Evolutionary conservation across 2,113 vertebrate species (phyloP).

Genomic region (Manacus vitellinus): DNA sequence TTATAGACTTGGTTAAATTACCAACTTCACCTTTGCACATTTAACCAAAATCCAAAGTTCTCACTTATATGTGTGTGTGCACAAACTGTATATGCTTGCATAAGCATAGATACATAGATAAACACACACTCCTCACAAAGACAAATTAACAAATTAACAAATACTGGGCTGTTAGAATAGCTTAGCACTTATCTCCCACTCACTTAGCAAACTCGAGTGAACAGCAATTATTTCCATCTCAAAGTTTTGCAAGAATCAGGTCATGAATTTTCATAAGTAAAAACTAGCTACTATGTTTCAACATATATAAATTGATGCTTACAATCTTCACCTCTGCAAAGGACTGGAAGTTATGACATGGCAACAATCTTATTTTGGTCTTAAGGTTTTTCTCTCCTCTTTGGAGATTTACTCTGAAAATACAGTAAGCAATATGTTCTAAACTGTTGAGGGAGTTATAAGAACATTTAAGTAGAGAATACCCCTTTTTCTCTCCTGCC

Average conservation of each 20-base stretch:
- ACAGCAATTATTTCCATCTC: background rate
- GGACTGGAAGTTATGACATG: background rate
- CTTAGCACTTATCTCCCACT: background rate
- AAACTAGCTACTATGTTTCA: background rate
- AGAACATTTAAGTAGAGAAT: background rate
- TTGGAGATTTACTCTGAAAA: background rate
- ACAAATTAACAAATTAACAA: background rate
- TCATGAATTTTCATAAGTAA: background rate
- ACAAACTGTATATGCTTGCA: background rate
- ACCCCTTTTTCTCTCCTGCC: background rate
- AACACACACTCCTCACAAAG: background rate
- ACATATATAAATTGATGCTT: background rate
- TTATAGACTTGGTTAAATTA: background rate
- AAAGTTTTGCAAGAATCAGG: rapidly evolving
- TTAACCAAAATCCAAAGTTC: background rate
- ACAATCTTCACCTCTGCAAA: background rate
- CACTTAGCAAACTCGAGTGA: background rate
- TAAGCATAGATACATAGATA: background rate
- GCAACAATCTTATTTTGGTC: background rate
- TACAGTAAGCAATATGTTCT: background rate
- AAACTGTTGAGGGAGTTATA: background rate
- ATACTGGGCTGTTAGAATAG: background rate
- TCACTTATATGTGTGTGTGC: background rate
- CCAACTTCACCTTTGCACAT: background rate
- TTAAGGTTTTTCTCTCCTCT: background rate